phyloP scores from a whole-genome alignment of 2,888 invertebrate species.

The Amphipoea lucens region DNA sequence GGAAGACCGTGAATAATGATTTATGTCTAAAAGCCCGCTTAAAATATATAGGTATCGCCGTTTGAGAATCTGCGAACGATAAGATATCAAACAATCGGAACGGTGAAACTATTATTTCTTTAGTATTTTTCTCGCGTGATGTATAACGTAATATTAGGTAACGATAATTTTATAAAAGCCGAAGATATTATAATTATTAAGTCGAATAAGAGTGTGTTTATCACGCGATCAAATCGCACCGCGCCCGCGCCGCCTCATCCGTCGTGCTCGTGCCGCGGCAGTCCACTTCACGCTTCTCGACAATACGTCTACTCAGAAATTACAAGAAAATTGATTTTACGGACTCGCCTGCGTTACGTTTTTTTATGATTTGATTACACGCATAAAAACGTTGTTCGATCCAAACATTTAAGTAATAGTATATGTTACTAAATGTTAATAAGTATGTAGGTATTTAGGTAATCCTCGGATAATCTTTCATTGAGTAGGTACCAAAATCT shows the following conservation, averaged over 20 bases:
- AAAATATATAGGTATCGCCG: slow-evolving; percentile 41
- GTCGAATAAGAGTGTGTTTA: slow-evolving; percentile 29
- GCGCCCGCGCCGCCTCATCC: neutral
- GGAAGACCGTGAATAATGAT: slow-evolving; percentile 69
- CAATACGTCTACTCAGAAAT: slow-evolving; percentile 13
- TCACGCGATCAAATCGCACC: slow-evolving; percentile 48
- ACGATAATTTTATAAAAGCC: slow-evolving; percentile 30
- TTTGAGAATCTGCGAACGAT: slow-evolving; percentile 32
- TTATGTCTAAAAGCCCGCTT: slow-evolving; percentile 54
- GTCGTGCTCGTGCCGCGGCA: slow-evolving; percentile 1
- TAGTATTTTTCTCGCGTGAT: slow-evolving; percentile 23
- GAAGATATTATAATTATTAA: slow-evolving; percentile 16
- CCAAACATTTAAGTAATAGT: neutral
- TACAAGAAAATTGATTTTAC: slow-evolving; percentile 49
- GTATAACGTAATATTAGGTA: slow-evolving; percentile 56
- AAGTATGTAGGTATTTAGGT: neutral
- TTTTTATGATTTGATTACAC: slow-evolving; percentile 41
- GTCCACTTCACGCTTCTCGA: slow-evolving; percentile 27
- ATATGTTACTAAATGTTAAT: neutral
- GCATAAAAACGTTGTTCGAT: slow-evolving; percentile 24
- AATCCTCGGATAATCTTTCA: slow-evolving; percentile 1
- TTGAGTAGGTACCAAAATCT: neutral
- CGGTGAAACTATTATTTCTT: slow-evolving; percentile 28
- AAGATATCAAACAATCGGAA: slow-evolving; percentile 36
- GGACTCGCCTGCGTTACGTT: slow-evolving; percentile 29